Evolutionary conservation across 2,797 vertebrate genomes (phyloP).

Genomic region (Sparus aurata): DNA sequence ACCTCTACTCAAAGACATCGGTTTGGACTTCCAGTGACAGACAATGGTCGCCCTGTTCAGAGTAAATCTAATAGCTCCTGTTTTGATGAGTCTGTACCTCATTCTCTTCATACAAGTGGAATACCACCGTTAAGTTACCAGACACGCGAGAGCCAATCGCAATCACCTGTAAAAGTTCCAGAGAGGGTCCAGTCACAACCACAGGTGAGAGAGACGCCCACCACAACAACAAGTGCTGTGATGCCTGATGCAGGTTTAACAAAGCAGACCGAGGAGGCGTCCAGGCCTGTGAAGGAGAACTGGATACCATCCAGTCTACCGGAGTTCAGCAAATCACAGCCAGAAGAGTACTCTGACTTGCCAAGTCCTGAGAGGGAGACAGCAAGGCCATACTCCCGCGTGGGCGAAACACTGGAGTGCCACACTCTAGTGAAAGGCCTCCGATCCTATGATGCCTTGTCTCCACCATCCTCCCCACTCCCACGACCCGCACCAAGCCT

Average conservation of each 20-base stretch:
- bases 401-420: slow-evolving; percentile 87
- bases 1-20: slow-evolving; percentile 47
- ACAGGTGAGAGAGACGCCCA: slow-evolving; percentile 19
- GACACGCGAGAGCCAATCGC: slow-evolving; percentile 60
- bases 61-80: slow-evolving; percentile 49
- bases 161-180: slow-evolving; percentile 37
- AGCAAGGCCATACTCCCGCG: slow-evolving; percentile 67
- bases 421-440: slow-evolving; percentile 88
- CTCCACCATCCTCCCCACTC: slow-evolving; percentile 74
- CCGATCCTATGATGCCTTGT: slow-evolving; percentile 82
- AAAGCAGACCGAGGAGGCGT: slow-evolving; percentile 51
- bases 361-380: slow-evolving; percentile 65
- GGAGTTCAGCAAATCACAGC: slow-evolving; percentile 68
- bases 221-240: slow-evolving; percentile 32
- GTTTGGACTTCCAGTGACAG: slow-evolving; percentile 51
- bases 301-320: slow-evolving; percentile 73
- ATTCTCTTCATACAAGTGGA: slow-evolving; percentile 50
- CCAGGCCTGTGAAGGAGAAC: slow-evolving; percentile 55
- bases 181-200: slow-evolving; percentile 40
- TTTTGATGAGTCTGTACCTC: slow-evolving; percentile 42
- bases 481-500: slow-evolving; percentile 81
- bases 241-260: slow-evolving; percentile 58
- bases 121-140: slow-evolving; percentile 54
- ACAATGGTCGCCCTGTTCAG: slow-evolving; percentile 46
- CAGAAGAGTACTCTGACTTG: slow-evolving; percentile 66